Conservation (phyloP, 2,797 vertebrate genomes). For the Myiotriccus ornatus region DNA sequence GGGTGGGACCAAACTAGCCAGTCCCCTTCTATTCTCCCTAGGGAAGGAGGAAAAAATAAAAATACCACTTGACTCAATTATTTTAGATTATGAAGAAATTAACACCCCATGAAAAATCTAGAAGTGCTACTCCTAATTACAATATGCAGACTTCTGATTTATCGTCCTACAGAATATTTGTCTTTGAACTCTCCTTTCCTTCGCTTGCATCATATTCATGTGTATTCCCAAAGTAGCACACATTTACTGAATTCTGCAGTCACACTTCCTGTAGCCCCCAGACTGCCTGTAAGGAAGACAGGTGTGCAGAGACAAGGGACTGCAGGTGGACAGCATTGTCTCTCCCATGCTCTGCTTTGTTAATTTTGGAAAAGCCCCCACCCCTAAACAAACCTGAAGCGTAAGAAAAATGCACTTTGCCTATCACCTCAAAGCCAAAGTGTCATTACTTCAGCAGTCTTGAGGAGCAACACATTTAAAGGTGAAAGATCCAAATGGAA, state of each 20-base stretch:
- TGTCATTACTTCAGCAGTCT: background rate
- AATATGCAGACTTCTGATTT: background rate
- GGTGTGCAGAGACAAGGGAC: background rate
- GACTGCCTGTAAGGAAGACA: background rate
- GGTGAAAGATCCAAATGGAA: background rate
- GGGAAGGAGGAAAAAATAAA: background rate
- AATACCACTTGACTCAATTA: background rate
- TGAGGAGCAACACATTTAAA: background rate
- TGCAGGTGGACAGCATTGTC: background rate
- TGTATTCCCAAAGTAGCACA: background rate
- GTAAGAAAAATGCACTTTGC: background rate
- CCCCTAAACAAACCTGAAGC: background rate
- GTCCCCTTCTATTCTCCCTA: background rate
- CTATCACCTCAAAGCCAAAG: background rate
- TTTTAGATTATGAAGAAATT: conserved; percentile 48
- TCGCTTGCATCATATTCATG: background rate
- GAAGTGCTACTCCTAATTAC: conserved; percentile 11
- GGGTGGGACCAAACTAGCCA: conserved; percentile 19
- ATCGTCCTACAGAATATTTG: background rate
- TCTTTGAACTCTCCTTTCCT: conserved; percentile 56
- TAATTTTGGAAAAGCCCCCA: background rate
- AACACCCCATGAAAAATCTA: conserved; percentile 39
- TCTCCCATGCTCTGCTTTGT: background rate
- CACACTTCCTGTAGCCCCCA: background rate
- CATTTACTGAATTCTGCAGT: background rate